phyloP scores from a whole-genome alignment of 2,113 vertebrate genomes.

The Synodontis membranacea region DNA sequence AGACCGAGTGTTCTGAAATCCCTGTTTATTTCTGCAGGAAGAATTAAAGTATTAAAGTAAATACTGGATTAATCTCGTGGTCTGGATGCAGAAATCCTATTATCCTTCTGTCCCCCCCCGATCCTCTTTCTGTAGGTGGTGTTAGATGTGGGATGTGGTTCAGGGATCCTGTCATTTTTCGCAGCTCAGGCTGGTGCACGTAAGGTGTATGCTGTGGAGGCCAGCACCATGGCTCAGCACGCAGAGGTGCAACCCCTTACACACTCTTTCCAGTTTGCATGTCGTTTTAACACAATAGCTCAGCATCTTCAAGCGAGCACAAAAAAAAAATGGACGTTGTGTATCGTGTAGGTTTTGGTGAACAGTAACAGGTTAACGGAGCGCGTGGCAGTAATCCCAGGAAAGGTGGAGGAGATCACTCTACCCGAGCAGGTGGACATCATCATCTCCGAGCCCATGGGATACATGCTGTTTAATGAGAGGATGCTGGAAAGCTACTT shows the following conservation, averaged over 20 bases:
- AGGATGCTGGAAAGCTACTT: constrained; percentile 96
- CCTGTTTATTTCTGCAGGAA: background rate
- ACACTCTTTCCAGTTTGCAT: background rate
- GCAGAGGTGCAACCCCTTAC: constrained; percentile 77
- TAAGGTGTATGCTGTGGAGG: constrained; percentile 95
- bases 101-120: background rate
- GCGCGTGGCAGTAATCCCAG: constrained; percentile 88
- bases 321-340: background rate
- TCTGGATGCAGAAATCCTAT: background rate
- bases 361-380: constrained; percentile 91
- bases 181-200: constrained; percentile 91
- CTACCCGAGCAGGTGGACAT: constrained; percentile 94
- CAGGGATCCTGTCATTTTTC: constrained; percentile 94
- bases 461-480: constrained; percentile 97
- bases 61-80: background rate
- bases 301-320: background rate
- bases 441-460: constrained; percentile 97
- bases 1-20: background rate
- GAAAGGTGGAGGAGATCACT: constrained; percentile 92
- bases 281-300: background rate
- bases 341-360: constrained; percentile 80
- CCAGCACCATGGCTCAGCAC: constrained; percentile 96
- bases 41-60: background rate
- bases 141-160: constrained; percentile 92
- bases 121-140: constrained; percentile 76